Percentiles rank a stretch among this genome's conserved stretches.
Conservation (phyloP, 2,113 vertebrate genomes). For the Geococcyx californianus region DNA sequence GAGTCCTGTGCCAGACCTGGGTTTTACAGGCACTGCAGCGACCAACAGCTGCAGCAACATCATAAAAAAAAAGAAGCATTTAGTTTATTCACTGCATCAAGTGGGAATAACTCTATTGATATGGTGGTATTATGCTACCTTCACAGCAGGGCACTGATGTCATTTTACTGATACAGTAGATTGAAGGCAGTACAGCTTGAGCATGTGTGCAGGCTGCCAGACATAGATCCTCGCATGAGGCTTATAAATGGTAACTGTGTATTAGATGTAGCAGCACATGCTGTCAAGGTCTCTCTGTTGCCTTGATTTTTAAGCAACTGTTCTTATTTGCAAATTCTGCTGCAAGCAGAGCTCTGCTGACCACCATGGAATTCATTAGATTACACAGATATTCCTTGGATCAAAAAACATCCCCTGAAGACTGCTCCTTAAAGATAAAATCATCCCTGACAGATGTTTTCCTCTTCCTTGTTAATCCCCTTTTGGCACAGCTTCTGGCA, state of each 20-base stretch:
- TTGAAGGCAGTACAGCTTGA: neutral
- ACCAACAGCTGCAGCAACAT: neutral
- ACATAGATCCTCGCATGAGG: neutral
- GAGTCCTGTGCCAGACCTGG: neutral
- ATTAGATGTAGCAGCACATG: neutral
- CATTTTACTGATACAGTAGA: neutral
- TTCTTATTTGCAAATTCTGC: neutral
- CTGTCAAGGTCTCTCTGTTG: neutral
- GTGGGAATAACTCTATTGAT: neutral
- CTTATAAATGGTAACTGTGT: neutral
- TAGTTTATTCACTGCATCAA: neutral
- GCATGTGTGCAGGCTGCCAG: neutral
- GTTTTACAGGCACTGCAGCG: neutral
- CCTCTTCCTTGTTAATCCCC: slow-evolving; percentile 7
- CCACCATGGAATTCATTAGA: neutral
- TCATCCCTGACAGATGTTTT: slow-evolving; percentile 32
- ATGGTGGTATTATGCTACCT: neutral
- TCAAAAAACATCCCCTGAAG: neutral
- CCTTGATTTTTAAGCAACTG: neutral
- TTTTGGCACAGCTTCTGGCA: slow-evolving; percentile 11
- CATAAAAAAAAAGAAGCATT: neutral
- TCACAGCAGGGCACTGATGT: neutral
- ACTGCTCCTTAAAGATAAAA: neutral
- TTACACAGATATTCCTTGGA: slow-evolving; percentile 7
- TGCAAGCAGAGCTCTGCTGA: neutral